Evolutionary conservation across 2,888 invertebrate species (phyloP), one percentile per base, ranked within the genome.

Genomic region (Lumbricus terrestris): DNA sequence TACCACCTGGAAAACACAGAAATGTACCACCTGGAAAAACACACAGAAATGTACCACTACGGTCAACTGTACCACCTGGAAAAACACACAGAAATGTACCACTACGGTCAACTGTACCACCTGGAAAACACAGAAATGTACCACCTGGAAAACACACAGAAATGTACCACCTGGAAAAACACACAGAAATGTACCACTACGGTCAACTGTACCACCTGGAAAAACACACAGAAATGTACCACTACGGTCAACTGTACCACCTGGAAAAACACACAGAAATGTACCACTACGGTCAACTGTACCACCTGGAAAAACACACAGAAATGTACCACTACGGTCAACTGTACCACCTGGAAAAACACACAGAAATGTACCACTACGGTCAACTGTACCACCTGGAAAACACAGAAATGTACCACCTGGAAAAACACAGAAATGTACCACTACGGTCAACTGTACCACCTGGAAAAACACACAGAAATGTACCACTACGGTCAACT

Each of bases 121-220:
- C n/a, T 6, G 69, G 11, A 69, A 69, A 69, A n/a, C n/a, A n/a
- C n/a, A n/a, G n/a, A n/a, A n/a, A n/a, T n/a, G n/a, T n/a, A n/a
- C n/a, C n/a, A n/a, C 96, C 94, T 94, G 92, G 20, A n/a, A 85
- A 85, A 34, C n/a, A n/a, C n/a, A 85, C 8, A 34, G 11, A 69
- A 69, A 69, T 13, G 16, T 69, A 69, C 69, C 69, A 29, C 69
- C 8, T 94, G 92, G 20, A n/a, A n/a, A 85, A 85, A 34, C n/a
- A n/a, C n/a, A 85, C 8, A 34, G 11, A 69, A 69, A 69, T 13
- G 16, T 69, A 69, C 69, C 69, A 29, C 69, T n/a, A n/a, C 29
- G 11, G n/a, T 47, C 69, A n/a, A 40, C n/a, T 1, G n/a, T n/a
- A n/a, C 69, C 29, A 69, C n/a, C n/a, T 6, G 69, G 11, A 69